phyloP scores from a whole-genome alignment of 1,140 invertebrate species.

The Drosophila gunungcola region DNA sequence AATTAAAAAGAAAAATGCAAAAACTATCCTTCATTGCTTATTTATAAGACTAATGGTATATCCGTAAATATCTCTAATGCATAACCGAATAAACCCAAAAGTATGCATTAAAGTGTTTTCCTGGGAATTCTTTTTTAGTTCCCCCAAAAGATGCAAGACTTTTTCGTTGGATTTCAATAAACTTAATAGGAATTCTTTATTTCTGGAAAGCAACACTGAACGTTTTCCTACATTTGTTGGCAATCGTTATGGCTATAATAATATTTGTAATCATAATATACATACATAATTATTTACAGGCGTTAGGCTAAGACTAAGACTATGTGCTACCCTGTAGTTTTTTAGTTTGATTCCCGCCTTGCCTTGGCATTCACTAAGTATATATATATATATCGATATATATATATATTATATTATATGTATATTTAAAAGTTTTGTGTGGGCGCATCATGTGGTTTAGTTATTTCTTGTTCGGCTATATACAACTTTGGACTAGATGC shows the following conservation, averaged over 20 bases:
- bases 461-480: constrained; percentile 34
- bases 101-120: neutral
- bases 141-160: constrained; percentile 4
- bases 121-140: neutral
- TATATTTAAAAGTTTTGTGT: constrained; percentile 5
- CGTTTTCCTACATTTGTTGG: constrained; percentile 26
- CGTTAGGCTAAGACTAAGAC: constrained; percentile 13
- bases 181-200: constrained; percentile 73
- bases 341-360: constrained; percentile 38
- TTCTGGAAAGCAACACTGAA: constrained; percentile 61
- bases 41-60: neutral
- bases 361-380: constrained; percentile 12
- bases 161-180: constrained; percentile 14
- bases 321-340: constrained; percentile 42
- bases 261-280: constrained; percentile 22
- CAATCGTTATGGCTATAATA: constrained; percentile 27
- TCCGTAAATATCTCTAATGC: neutral
- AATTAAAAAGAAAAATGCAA: neutral
- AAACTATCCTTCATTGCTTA: neutral
- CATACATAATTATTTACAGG: constrained; percentile 34
- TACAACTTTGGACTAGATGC: constrained; percentile 77
- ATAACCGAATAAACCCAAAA: constrained; percentile 4
- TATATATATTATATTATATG: no score
- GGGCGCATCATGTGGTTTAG: constrained; percentile 11
- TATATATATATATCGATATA: neutral